Evolutionary conservation across 1,140 invertebrate genomes (phyloP).

Genomic region (Acromyrmex charruanus): DNA sequence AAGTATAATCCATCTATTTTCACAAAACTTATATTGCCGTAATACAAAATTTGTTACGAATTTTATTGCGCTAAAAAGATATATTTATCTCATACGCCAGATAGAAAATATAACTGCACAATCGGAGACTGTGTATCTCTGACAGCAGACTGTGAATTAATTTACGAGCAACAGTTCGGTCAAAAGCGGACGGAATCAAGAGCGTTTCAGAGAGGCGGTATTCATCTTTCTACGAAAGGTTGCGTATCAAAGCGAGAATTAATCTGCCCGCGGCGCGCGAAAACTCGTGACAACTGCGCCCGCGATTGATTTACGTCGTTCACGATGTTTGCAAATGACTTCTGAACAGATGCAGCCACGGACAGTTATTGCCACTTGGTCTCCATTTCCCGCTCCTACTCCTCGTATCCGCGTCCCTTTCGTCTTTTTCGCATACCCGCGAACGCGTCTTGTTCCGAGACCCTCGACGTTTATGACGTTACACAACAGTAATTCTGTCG

Average conservation of each 20-base stretch:
- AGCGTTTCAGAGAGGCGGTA: slow-evolving; percentile 44
- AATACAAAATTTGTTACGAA: neutral
- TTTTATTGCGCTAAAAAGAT: neutral
- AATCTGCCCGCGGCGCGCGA: slow-evolving; percentile 74
- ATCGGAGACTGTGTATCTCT: slow-evolving; percentile 21
- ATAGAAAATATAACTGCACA: slow-evolving; percentile 40
- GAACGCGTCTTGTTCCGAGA: slow-evolving; percentile 62
- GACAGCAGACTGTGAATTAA: slow-evolving; percentile 55
- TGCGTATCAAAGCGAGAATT: slow-evolving; percentile 77
- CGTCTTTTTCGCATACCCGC: slow-evolving; percentile 53
- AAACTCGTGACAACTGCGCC: slow-evolving; percentile 75
- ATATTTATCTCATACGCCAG: slow-evolving; percentile 31
- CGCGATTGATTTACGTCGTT: slow-evolving; percentile 83
- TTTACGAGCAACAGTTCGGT: slow-evolving; percentile 53
- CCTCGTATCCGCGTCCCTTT: slow-evolving; percentile 13
- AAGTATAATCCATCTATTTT: neutral
- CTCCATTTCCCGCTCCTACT: slow-evolving; percentile 52
- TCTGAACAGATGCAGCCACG: slow-evolving; percentile 63
- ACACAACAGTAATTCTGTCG: slow-evolving; percentile 83
- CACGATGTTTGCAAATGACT: slow-evolving; percentile 83
- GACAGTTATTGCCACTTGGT: slow-evolving; percentile 62
- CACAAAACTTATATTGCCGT: neutral
- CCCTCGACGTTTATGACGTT: slow-evolving; percentile 82
- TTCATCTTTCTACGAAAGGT: slow-evolving; percentile 52
- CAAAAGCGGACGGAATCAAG: slow-evolving; percentile 55